These are phyloP conservation scores for Gracilinanus agilis DNA, from an alignment of 2,113 vertebrate species.

Conservation along the genomic window DNA sequence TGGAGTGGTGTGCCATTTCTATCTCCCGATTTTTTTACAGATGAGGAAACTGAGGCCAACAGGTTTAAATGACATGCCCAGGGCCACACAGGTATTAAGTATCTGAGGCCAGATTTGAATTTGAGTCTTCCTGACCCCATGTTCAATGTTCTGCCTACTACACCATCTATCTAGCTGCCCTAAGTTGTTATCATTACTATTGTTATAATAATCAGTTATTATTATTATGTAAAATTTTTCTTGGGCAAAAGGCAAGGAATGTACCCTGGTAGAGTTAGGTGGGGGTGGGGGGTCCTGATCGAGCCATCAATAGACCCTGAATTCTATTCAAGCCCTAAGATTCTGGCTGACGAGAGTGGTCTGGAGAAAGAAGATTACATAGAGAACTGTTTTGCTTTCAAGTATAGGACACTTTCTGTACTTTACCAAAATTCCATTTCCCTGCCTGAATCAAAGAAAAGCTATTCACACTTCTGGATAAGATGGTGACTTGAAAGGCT, in stretches of 20 bases:
- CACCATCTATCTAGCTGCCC: no score
- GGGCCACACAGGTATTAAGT: no score
- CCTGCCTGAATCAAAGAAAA: constrained; percentile 30
- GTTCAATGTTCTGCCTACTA: no score
- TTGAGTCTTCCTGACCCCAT: no score
- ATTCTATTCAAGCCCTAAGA: not conserved
- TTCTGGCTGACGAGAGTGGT: not conserved
- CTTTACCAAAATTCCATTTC: constrained; percentile 18
- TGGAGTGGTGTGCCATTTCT: no score
- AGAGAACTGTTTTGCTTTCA: constrained; percentile 10
- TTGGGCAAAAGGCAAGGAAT: not conserved
- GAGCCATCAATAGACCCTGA: not conserved
- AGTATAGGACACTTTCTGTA: not conserved
- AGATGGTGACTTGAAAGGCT: not conserved
- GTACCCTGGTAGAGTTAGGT: not conserved
- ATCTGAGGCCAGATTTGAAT: no score
- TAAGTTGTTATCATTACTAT: no score
- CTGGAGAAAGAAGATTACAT: not conserved
- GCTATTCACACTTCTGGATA: not conserved
- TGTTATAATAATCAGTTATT: no score
- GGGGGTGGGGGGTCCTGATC: not conserved
- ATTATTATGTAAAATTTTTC: not conserved
- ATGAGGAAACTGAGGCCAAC: no score
- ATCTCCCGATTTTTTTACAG: no score
- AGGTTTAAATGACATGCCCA: no score